These are phyloP conservation scores for Lasioglossum villosulum DNA, from an alignment of 2,888 invertebrate genomes.

Conservation along the genomic window DNA sequence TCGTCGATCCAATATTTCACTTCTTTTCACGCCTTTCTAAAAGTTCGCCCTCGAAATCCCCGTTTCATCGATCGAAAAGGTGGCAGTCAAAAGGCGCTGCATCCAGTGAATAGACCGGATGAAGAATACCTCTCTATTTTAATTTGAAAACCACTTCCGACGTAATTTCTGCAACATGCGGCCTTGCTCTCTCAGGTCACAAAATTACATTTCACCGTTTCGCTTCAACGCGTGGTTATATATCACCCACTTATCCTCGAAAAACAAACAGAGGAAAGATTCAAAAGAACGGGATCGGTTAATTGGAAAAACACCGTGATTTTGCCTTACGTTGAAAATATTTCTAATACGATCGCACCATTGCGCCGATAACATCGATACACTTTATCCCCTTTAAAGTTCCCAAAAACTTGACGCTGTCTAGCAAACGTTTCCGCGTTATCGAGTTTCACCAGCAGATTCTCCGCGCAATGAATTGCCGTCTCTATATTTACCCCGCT, in stretches of 20 bases:
- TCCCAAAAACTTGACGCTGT: no score
- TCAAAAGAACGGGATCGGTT: no score
- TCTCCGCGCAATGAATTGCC: not conserved
- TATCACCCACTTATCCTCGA: no score
- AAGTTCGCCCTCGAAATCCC: not conserved
- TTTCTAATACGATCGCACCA: no score
- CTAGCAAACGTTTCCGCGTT: no score
- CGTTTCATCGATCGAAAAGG: slow-evolving; percentile 5
- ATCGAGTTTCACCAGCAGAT: not conserved
- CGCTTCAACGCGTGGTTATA: not conserved
- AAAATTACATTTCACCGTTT: not conserved
- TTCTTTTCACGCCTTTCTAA: not conserved
- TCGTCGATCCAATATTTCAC: not conserved
- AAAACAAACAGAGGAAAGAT: no score
- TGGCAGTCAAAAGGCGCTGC: not conserved
- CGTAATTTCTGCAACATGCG: not conserved
- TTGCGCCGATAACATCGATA: no score
- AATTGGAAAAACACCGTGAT: no score
- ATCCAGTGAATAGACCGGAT: not conserved
- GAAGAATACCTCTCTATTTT: slow-evolving; percentile 6
- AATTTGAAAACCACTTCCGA: not conserved
- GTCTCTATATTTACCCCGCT: not conserved
- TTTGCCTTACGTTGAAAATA: no score
- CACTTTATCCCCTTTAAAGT: no score
- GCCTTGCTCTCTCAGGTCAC: not conserved